phyloP scores from a whole-genome alignment of 2,113 vertebrate genomes.

The Centropristis striata region DNA sequence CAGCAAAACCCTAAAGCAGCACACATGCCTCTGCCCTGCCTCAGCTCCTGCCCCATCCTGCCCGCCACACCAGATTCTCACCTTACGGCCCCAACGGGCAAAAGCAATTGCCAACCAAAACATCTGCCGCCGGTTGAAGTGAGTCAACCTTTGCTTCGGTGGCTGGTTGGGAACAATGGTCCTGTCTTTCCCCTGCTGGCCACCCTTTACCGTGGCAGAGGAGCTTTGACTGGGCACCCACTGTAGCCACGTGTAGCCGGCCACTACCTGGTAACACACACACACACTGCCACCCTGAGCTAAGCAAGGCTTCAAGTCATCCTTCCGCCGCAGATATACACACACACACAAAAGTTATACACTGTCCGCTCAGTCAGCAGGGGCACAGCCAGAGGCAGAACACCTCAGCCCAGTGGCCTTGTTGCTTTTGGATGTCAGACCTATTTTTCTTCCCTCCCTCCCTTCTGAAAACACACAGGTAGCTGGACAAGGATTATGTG shows the following conservation, averaged over 20 bases:
- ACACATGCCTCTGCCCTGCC: constrained; percentile 9
- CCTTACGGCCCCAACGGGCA: constrained; percentile 41
- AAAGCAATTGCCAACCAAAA: constrained; percentile 65
- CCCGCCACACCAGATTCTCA: constrained; percentile 47
- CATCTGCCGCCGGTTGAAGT: constrained; percentile 58
- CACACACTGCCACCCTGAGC: constrained; percentile 43
- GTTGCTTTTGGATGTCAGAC: constrained; percentile 73
- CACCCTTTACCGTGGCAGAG: constrained; percentile 11
- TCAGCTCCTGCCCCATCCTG: constrained; percentile 13
- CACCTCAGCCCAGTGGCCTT: constrained; percentile 61
- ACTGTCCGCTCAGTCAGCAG: constrained; percentile 64
- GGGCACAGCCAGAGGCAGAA: constrained; percentile 53
- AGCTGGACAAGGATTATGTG: constrained; percentile 59
- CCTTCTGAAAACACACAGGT: constrained; percentile 70
- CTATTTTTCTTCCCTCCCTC: constrained; percentile 60
- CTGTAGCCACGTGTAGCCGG: constrained; percentile 39
- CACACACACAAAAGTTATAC: constrained; percentile 33
- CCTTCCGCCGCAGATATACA: constrained; percentile 54
- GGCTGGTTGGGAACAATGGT: constrained; percentile 70
- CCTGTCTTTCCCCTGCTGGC: constrained; percentile 51
- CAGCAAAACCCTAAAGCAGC: background rate
- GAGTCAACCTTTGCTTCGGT: constrained; percentile 55
- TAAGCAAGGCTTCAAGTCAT: constrained; percentile 49
- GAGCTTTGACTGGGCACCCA: constrained; percentile 10
- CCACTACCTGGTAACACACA: constrained; percentile 20